Conservation (phyloP, 2,888 invertebrate genomes). For the Lepidochitona cinerea region DNA sequence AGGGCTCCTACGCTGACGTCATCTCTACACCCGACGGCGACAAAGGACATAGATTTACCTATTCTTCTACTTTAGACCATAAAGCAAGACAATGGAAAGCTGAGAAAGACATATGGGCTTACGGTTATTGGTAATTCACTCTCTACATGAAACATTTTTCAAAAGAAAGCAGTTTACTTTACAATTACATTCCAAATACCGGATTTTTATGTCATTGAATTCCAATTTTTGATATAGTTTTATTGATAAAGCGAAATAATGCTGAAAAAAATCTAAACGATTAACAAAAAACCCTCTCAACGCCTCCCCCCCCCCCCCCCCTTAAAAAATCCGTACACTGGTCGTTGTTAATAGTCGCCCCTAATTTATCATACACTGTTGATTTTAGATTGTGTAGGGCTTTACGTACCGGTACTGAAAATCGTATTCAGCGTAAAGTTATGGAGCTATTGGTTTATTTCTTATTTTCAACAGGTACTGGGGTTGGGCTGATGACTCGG, state of each 20-base stretch:
- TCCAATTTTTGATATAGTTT: not conserved
- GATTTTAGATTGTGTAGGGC: too few species aligned
- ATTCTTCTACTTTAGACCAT: not conserved
- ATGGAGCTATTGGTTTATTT: not conserved
- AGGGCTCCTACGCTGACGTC: constrained; percentile 41
- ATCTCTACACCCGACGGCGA: constrained; percentile 32
- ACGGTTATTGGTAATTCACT: constrained; percentile 50
- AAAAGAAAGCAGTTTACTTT: too few species aligned
- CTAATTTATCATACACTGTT: not conserved
- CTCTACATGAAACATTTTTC: too few species aligned
- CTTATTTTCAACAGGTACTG: constrained; percentile 33
- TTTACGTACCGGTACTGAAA: too few species aligned
- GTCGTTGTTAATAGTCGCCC: not conserved
- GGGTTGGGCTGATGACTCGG: constrained; percentile 41
- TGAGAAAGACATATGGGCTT: constrained; percentile 39
- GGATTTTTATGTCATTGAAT: too few species aligned
- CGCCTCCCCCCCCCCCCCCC: not conserved
- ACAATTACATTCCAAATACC: too few species aligned
- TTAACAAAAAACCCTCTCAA: too few species aligned
- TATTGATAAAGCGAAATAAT: too few species aligned
- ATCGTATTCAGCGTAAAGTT: too few species aligned
- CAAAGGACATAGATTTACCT: constrained; percentile 35
- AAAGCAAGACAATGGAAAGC: not conserved
- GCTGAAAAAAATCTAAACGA: too few species aligned
- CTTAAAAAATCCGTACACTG: not conserved